Base-by-base conservation (phyloP, 1,140 invertebrate genomes). In the Dysdera silvatica region DNA sequence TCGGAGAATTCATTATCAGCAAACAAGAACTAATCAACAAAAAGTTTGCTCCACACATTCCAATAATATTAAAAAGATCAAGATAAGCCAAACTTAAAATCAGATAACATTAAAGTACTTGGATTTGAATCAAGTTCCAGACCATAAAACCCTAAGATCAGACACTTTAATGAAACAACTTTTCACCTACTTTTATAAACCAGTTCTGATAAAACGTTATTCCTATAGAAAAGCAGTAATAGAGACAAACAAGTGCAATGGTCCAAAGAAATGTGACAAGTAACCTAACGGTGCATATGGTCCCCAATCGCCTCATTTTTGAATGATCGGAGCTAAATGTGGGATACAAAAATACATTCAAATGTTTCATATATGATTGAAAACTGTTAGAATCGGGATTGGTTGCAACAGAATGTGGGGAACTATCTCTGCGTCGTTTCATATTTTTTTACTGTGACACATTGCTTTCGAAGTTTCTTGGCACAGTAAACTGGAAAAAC, bases 141-240 rank as follows among this genome's bases (percentile, higher is more conserved):
- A n/a, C n/a, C n/a, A n/a, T n/a, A n/a, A n/a, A n/a, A n/a, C n/a
- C 7, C 31, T 53, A 0, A 4, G 8, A 16, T 12, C 3, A 31
- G 10, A 31, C 20, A 31, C 24, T 16, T 28, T 26, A 14, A 52
- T 12, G 32, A 26, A 45, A 29, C 53, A 43, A 16, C 61, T 10
- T 24, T 37, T 45, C 56, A 76, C 79, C 80, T 78, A 93, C 91
- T 79, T 87, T 85, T 66, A 92, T 83, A 66, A 97, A 84, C 83
- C 87, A 88, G 82, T 93, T 85, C 74, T 97, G 92, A 74, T 96
- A 98, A 79, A 97, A 97, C 18, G 92, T 97, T n/a, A 98, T 81
- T 54, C 89, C 85, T 70, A 98, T 93, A 7, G 93, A 96, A 57
- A 95, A 82, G 5, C 84, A 78, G 75, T 95, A 95, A 76, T 96